Evolutionary conservation across 37 sponge, comb jelly and placozoan species (phyloP).

Genomic region (Ephydatia muelleri): DNA sequence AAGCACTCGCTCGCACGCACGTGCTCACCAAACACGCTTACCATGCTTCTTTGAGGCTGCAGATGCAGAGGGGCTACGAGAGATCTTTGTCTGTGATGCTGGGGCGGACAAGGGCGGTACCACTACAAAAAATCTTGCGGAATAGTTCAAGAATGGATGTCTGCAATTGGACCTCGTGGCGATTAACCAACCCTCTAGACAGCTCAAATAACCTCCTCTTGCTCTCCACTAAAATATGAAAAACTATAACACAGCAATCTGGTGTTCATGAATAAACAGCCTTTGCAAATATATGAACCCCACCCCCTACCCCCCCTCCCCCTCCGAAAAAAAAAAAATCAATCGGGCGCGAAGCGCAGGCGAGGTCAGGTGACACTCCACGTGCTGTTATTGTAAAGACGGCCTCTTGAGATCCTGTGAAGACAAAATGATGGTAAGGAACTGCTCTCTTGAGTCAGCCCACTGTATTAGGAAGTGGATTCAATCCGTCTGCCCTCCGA

Average conservation of each 20-base stretch:
- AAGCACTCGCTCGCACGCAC: background rate
- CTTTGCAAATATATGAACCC: background rate
- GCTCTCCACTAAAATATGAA: background rate
- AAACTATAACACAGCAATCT: background rate
- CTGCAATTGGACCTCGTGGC: background rate
- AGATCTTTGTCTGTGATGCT: background rate
- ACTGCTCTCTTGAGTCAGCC: too few relatives aligned
- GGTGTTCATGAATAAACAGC: background rate
- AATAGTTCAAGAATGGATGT: background rate
- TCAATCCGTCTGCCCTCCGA: background rate
- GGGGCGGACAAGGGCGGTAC: background rate
- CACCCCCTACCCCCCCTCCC: background rate
- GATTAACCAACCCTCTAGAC: background rate
- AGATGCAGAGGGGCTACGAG: background rate
- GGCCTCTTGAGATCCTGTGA: background rate
- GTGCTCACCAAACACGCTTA: background rate
- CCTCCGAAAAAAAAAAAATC: background rate
- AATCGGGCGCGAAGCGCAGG: background rate
- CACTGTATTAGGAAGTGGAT: background rate
- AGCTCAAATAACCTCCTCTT: background rate
- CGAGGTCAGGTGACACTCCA: background rate
- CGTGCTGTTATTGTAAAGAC: background rate
- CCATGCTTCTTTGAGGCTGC: background rate
- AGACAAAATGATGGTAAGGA: background rate
- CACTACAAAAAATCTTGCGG: background rate